Conservation (phyloP, 2,888 invertebrate genomes). For the Pristionchus exspectatus region DNA sequence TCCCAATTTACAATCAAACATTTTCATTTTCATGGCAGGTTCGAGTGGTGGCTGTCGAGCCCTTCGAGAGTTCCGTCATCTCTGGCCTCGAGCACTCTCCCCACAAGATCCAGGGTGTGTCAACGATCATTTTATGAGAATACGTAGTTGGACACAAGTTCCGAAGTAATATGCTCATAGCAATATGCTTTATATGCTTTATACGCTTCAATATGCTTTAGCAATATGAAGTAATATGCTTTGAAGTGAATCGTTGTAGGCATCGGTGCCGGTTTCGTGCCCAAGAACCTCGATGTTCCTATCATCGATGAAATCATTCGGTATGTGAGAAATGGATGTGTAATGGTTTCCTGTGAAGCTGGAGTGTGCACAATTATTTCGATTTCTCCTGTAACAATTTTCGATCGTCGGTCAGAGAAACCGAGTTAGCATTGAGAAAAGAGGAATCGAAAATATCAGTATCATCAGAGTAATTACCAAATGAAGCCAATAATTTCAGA, state of each 20-base stretch:
- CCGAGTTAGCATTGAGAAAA: too few species aligned
- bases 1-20: too few species aligned
- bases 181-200: too few species aligned
- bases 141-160: background rate
- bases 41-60: conserved; percentile 63
- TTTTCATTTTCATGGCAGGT: background rate
- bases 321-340: background rate
- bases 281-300: conserved; percentile 53
- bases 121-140: background rate
- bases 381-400: too few species aligned
- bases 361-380: too few species aligned
- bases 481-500: conserved; percentile 1
- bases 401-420: too few species aligned
- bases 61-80: conserved; percentile 66
- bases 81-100: conserved; percentile 61
- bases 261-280: conserved; percentile 68
- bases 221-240: too few species aligned
- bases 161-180: too few species aligned
- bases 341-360: too few species aligned
- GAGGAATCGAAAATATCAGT: too few species aligned
- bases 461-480: too few species aligned
- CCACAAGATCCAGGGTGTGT: conserved; percentile 67
- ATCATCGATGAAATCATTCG: conserved; percentile 60
- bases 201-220: too few species aligned
- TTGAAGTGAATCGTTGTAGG: conserved; percentile 53